Conservation (phyloP, 1,140 invertebrate species). For the Panagrolaimus sp. region DNA sequence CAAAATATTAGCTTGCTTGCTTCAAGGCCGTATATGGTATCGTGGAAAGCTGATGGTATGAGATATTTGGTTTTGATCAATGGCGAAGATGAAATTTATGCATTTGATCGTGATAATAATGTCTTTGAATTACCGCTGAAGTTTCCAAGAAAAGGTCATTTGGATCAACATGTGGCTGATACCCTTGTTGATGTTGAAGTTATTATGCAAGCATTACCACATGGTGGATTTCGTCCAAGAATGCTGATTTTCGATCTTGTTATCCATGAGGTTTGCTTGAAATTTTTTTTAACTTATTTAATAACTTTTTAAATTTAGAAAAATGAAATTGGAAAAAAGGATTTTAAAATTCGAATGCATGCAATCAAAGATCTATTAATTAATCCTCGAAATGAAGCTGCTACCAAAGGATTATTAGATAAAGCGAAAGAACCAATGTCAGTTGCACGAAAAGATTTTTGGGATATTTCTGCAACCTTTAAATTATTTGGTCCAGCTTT, state of each 20-base stretch:
- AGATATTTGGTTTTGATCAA: constrained; percentile 94
- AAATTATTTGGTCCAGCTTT: constrained; percentile 80
- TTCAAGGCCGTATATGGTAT: constrained; percentile 82
- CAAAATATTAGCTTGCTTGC: constrained; percentile 74
- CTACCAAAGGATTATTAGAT: constrained; percentile 69
- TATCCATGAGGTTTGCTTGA: constrained; percentile 68
- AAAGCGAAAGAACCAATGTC: constrained; percentile 68
- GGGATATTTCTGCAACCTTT: constrained; percentile 68
- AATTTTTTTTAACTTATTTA: no score
- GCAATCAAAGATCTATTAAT: constrained; percentile 70
- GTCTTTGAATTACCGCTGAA: constrained; percentile 66
- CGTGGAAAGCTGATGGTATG: constrained; percentile 98
- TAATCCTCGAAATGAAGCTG: constrained; percentile 70
- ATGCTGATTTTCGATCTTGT: constrained; percentile 94
- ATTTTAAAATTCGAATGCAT: constrained; percentile 13
- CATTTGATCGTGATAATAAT: constrained; percentile 88
- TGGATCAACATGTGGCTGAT: constrained; percentile 69
- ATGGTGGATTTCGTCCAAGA: constrained; percentile 66
- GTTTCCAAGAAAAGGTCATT: background rate
- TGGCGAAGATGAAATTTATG: constrained; percentile 76
- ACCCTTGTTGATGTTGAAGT: constrained; percentile 90
- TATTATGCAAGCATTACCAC: constrained; percentile 80
- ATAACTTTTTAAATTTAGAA: background rate
- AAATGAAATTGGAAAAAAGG: constrained; percentile 10
- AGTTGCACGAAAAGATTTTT: constrained; percentile 64